Evolutionary conservation across 2,797 vertebrate genomes (phyloP).

Genomic region (Parambassis ranga): DNA sequence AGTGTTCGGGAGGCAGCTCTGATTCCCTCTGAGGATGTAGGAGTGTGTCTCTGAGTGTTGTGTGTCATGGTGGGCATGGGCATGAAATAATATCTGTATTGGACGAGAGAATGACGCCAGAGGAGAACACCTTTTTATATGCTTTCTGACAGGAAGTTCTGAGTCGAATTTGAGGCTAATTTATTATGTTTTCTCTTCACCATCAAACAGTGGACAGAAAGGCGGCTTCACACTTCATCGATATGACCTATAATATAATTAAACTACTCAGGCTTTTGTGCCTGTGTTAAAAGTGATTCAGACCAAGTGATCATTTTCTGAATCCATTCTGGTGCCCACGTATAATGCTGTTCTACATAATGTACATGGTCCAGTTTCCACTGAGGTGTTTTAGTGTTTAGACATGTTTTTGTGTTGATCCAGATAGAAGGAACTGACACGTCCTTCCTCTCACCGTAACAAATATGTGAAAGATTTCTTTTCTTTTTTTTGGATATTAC

Average conservation of each 20-base stretch:
- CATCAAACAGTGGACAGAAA: no score
- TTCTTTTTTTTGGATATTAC: constrained; percentile 39
- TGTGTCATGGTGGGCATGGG: constrained; percentile 17
- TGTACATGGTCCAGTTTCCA: constrained; percentile 24
- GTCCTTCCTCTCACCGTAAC: constrained; percentile 24
- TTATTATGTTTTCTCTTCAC: neutral
- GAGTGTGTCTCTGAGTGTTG: constrained; percentile 20
- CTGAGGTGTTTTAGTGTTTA: constrained; percentile 27
- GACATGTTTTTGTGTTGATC: constrained; percentile 50
- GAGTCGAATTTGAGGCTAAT: constrained; percentile 1
- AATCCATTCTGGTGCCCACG: constrained; percentile 16
- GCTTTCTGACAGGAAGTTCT: neutral
- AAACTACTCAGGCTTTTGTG: constrained; percentile 12
- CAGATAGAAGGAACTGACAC: constrained; percentile 26
- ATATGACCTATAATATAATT: no score
- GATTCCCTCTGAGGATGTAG: constrained; percentile 16
- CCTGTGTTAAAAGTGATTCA: constrained; percentile 27
- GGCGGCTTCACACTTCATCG: no score
- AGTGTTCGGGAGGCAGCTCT: neutral
- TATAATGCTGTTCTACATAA: constrained; percentile 6
- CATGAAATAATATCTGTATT: constrained; percentile 12
- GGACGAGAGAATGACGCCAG: constrained; percentile 6
- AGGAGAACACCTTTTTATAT: neutral
- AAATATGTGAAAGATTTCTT: constrained; percentile 29
- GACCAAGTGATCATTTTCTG: neutral